A percentile compares a stretch with the other conserved stretches of the same genome.
phyloP scores from a whole-genome alignment of 1,140 invertebrate genomes.

The Babylonia areolata region DNA sequence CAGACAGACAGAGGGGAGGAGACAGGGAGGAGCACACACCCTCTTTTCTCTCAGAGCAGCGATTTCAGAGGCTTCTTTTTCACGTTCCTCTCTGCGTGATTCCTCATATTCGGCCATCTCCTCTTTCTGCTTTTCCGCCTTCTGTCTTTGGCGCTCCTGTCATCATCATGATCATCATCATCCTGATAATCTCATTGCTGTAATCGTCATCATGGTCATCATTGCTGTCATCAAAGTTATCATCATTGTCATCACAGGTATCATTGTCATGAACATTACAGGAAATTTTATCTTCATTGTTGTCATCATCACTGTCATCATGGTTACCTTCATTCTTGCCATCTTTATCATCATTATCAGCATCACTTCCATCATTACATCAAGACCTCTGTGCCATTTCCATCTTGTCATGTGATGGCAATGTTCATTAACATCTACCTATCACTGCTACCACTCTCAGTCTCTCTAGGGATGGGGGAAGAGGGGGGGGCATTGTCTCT shows the following conservation, averaged over 20 bases:
- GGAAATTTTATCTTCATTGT: background rate
- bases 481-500: too few species aligned
- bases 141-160: constrained; percentile 56
- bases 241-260: background rate
- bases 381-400: too few species aligned
- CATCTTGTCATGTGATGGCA: too few species aligned
- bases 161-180: background rate
- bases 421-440: too few species aligned
- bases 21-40: constrained; percentile 29
- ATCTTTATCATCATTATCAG: background rate
- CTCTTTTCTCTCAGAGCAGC: constrained; percentile 55
- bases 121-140: constrained; percentile 57
- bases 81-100: constrained; percentile 55
- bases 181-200: background rate
- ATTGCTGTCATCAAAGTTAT: background rate
- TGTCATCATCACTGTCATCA: background rate
- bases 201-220: background rate
- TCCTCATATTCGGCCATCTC: constrained; percentile 66
- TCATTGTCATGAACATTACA: background rate
- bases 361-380: background rate
- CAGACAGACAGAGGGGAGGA: background rate
- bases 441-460: too few species aligned
- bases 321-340: background rate
- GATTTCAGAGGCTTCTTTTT: constrained; percentile 62
- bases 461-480: too few species aligned